Conservation (phyloP, 2,888 invertebrate genomes). For the Tiliacea aurago region DNA sequence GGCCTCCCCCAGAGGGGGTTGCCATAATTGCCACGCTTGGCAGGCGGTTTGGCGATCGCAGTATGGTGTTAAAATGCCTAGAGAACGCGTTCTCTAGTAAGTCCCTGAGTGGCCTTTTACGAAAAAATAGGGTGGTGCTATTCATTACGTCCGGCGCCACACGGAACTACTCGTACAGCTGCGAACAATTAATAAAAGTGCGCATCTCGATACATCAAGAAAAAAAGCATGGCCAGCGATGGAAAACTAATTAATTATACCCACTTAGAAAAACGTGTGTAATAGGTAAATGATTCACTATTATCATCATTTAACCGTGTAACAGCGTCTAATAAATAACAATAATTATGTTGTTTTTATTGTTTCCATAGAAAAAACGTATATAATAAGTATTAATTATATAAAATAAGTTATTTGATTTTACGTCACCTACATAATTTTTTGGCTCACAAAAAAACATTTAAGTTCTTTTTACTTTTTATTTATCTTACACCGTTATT, state of each 20-base stretch:
- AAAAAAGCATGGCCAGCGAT: neutral
- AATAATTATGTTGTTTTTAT: conserved; percentile 44
- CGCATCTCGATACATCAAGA: neutral
- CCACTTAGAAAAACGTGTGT: neutral
- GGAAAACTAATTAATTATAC: neutral
- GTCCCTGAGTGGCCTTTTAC: no score
- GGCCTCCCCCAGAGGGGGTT: no score
- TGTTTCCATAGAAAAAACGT: neutral
- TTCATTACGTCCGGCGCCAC: no score
- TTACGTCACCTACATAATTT: no score
- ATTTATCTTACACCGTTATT: neutral
- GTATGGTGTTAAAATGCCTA: no score
- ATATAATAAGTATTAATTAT: no score
- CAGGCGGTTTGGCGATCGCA: no score
- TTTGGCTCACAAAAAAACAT: neutral
- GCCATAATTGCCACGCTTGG: no score
- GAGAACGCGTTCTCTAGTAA: no score
- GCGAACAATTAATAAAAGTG: neutral
- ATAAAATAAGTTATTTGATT: no score
- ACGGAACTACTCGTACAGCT: no score
- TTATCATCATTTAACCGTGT: conserved; percentile 15
- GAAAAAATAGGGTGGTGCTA: no score
- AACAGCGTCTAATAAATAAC: conserved; percentile 45
- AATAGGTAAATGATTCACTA: conserved; percentile 8
- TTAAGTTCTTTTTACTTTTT: neutral